Evolutionary conservation across 1,140 invertebrate species (phyloP).

Genomic region (Aphaenogaster rudis): DNA sequence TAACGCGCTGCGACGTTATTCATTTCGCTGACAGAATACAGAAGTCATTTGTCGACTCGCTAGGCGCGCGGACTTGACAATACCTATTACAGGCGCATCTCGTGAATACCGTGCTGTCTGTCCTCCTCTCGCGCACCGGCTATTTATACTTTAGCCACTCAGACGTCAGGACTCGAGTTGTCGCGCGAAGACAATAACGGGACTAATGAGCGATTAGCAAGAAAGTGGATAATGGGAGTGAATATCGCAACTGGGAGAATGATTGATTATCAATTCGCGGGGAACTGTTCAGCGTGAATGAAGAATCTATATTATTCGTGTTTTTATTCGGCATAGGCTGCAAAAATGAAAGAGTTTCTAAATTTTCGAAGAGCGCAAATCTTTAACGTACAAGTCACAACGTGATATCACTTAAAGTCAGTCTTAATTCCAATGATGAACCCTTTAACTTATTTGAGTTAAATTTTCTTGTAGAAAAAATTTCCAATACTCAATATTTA

Average conservation of each 20-base stretch:
- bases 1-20: constrained; percentile 56
- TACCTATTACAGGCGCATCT: constrained; percentile 49
- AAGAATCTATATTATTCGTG: constrained; percentile 7
- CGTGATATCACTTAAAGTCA: neutral
- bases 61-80: constrained; percentile 51
- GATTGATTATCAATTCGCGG: constrained; percentile 42
- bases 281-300: neutral
- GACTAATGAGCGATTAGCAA: constrained; percentile 60
- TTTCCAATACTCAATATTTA: neutral
- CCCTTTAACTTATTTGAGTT: neutral
- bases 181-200: constrained; percentile 43
- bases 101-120: constrained; percentile 36
- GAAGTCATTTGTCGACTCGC: constrained; percentile 61
- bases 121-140: neutral
- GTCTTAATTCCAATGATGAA: neutral
- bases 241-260: constrained; percentile 3
- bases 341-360: neutral
- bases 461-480: neutral
- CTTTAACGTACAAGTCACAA: neutral
- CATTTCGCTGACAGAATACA: constrained; percentile 57
- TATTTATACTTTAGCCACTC: constrained; percentile 37
- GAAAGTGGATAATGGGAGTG: constrained; percentile 12
- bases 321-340: neutral
- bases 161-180: constrained; percentile 40
- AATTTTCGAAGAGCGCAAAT: neutral